Evolutionary conservation across 2,797 vertebrate species (phyloP).

Genomic region (Pseudomugil tenellus): DNA sequence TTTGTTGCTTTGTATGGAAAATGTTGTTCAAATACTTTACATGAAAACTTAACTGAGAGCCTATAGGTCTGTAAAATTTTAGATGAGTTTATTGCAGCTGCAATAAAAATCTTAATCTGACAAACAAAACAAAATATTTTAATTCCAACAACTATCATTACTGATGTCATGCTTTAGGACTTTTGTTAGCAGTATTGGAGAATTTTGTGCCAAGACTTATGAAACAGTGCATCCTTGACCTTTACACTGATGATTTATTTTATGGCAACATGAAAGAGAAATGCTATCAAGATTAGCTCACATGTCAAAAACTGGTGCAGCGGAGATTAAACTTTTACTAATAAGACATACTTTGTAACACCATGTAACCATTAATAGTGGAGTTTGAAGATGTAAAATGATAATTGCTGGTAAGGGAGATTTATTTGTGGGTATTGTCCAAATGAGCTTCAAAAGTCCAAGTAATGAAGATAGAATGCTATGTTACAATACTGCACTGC

Average conservation of each 20-base stretch:
- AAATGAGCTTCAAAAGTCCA: conserved; percentile 2
- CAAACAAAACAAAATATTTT: background rate
- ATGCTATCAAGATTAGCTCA: conserved; percentile 28
- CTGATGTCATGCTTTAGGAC: background rate
- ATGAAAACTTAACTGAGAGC: no score
- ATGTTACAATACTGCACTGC: background rate
- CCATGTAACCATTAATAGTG: conserved; percentile 31
- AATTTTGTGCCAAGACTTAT: conserved; percentile 7
- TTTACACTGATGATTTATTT: conserved; percentile 38
- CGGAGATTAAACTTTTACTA: conserved; percentile 21
- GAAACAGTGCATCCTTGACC: conserved; percentile 61
- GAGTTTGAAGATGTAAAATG: conserved; percentile 22
- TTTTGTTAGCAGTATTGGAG: background rate
- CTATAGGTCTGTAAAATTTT: no score
- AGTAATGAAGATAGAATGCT: background rate
- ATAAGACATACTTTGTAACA: conserved; percentile 18
- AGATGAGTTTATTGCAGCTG: background rate
- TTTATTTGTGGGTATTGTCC: background rate
- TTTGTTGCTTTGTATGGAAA: conserved; percentile 15
- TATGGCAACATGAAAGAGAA: conserved; percentile 36
- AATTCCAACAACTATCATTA: background rate
- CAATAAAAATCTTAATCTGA: conserved; percentile 11
- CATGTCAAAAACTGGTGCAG: conserved; percentile 12
- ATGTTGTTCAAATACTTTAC: background rate
- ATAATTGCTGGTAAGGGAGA: background rate